A percentile compares a stretch with the other conserved stretches of the same genome.
phyloP scores from a whole-genome alignment of 2,888 invertebrate species.

The Sminthurides aquaticus region DNA sequence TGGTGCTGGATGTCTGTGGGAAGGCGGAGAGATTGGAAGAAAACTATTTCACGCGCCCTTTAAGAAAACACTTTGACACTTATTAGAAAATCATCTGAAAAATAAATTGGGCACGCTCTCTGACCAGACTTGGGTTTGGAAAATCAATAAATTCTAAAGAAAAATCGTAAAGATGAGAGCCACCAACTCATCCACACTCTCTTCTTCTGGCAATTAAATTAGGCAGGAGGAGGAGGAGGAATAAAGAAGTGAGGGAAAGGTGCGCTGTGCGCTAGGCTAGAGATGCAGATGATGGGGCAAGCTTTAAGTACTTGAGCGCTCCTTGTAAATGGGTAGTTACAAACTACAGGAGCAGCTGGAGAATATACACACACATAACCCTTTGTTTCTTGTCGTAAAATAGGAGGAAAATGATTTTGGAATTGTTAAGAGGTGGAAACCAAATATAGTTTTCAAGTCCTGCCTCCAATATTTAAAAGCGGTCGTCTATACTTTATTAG shows the following conservation, averaged over 20 bases:
- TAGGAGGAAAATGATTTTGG: too few species aligned
- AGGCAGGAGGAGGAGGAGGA: background rate
- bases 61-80: background rate
- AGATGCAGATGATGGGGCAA: too few species aligned
- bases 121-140: background rate
- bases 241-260: background rate
- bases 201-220: background rate
- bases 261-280: conserved; percentile 3
- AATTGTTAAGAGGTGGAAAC: too few species aligned
- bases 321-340: too few species aligned
- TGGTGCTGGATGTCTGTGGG: background rate
- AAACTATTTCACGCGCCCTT: background rate
- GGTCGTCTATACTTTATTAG: too few species aligned
- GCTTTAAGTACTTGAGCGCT: too few species aligned
- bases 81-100: background rate
- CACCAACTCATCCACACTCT: background rate
- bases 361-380: too few species aligned
- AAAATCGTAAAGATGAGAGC: background rate
- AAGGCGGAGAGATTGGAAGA: background rate
- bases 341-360: too few species aligned
- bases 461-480: too few species aligned
- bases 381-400: too few species aligned
- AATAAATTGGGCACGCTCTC: background rate
- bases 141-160: background rate
- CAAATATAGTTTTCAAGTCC: too few species aligned